Evolutionary conservation across 1,140 invertebrate genomes (phyloP).

Genomic region (Bombus affinis): DNA sequence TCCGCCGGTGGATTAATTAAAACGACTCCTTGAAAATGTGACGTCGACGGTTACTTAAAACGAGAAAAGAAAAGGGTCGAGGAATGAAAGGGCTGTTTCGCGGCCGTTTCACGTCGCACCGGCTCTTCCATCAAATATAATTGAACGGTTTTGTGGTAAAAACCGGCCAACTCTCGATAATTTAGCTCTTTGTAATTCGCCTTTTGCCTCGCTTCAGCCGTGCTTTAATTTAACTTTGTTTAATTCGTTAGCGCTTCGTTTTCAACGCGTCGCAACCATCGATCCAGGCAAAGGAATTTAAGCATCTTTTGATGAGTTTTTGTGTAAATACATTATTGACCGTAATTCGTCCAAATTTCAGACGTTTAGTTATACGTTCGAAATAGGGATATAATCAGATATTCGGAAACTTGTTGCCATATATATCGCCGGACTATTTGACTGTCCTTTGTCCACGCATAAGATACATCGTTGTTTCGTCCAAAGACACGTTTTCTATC

Average conservation of each 20-base stretch:
- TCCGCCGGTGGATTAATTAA: constrained; percentile 62
- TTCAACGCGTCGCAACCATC: neutral
- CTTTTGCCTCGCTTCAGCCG: neutral
- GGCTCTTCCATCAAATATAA: constrained; percentile 12
- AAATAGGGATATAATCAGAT: too few relatives aligned
- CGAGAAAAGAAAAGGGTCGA: constrained; percentile 36
- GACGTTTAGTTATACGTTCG: too few relatives aligned
- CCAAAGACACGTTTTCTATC: too few relatives aligned
- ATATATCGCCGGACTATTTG: too few relatives aligned
- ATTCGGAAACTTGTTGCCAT: too few relatives aligned
- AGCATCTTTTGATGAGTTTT: neutral
- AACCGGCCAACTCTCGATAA: constrained; percentile 14
- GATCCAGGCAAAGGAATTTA: neutral
- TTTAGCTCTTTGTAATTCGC: neutral
- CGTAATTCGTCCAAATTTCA: neutral
- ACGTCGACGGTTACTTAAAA: constrained; percentile 32
- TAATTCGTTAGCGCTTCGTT: neutral
- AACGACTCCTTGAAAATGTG: constrained; percentile 51
- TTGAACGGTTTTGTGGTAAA: constrained; percentile 5
- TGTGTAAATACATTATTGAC: too few relatives aligned
- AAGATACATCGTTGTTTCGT: too few relatives aligned
- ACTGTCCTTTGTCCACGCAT: too few relatives aligned
- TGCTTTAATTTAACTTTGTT: neutral
- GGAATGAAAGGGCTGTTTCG: constrained; percentile 37
- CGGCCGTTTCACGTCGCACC: neutral